Evolutionary conservation across 2,113 vertebrate genomes (phyloP).

Genomic region (Lycocorax pyrrhopterus): DNA sequence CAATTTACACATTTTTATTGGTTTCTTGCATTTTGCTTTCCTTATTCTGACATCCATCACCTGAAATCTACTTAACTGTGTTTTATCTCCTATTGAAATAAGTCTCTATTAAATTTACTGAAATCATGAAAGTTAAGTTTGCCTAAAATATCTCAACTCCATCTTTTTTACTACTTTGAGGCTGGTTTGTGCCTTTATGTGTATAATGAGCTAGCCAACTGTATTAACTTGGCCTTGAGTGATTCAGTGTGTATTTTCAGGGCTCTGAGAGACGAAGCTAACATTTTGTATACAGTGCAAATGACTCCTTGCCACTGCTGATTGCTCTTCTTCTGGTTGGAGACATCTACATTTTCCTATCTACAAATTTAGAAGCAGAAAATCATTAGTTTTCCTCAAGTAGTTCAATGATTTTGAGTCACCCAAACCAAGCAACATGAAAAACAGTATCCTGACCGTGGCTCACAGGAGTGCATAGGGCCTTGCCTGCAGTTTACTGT

Average conservation of each 20-base stretch:
- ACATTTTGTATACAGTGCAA: background rate
- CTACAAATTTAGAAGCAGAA: background rate
- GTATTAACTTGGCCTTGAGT: background rate
- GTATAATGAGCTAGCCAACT: background rate
- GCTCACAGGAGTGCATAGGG: background rate
- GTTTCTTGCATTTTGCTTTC: background rate
- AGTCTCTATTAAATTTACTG: background rate
- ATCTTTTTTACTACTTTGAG: background rate
- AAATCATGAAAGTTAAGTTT: background rate
- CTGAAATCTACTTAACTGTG: background rate
- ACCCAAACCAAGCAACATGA: background rate
- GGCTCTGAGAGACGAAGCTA: background rate
- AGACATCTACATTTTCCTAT: background rate
- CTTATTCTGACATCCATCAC: background rate
- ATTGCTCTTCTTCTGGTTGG: background rate
- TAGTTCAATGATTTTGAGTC: background rate
- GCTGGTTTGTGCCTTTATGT: background rate
- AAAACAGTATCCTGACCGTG: accelerated
- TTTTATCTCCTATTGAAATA: background rate
- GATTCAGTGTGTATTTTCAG: background rate
- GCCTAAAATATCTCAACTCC: background rate
- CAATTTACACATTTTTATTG: background rate
- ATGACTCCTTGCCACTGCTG: background rate
- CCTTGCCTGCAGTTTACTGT: background rate
- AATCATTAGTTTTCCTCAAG: background rate